phyloP scores from a whole-genome alignment of 1,140 invertebrate species.

The Nilaparvata lugens region DNA sequence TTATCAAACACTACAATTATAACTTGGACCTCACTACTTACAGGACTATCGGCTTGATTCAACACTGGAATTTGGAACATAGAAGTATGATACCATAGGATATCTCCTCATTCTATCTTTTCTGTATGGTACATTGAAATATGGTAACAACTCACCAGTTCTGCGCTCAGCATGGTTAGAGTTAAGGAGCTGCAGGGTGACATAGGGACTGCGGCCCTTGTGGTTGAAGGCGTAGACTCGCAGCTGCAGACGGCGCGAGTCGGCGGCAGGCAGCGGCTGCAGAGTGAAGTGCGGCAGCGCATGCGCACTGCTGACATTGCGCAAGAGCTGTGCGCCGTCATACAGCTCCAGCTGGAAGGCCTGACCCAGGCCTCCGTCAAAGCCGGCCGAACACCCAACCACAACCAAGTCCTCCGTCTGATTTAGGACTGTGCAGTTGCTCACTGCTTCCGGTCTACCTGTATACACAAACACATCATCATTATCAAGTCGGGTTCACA shows the following conservation, averaged over 20 bases:
- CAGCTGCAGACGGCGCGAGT: slow-evolving; percentile 55
- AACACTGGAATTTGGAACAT: too few species aligned
- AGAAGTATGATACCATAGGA: too few species aligned
- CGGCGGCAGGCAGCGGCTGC: slow-evolving; percentile 50
- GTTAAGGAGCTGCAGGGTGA: slow-evolving; percentile 56
- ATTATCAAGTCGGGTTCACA: too few species aligned
- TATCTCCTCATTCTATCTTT: too few species aligned
- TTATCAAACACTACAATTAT: too few species aligned
- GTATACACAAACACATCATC: too few species aligned
- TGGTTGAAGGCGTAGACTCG: slow-evolving; percentile 61
- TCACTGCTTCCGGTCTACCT: slow-evolving; percentile 48
- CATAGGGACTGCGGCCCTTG: slow-evolving; percentile 54
- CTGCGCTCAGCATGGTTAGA: slow-evolving; percentile 70
- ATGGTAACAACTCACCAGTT: slow-evolving; percentile 52
- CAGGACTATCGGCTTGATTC: too few species aligned
- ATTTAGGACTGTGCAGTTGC: slow-evolving; percentile 62
- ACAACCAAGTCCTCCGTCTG: slow-evolving; percentile 48
- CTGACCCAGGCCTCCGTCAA: slow-evolving; percentile 62
- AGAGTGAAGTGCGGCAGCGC: slow-evolving; percentile 50
- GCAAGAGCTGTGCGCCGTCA: slow-evolving; percentile 43
- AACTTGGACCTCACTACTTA: too few species aligned
- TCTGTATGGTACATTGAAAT: too few species aligned
- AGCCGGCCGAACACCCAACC: slow-evolving; percentile 49
- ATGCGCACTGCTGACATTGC: slow-evolving; percentile 46
- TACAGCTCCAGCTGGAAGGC: slow-evolving; percentile 65